Conservation (phyloP, 2,113 vertebrate species). For the Montifringilla adamsi region DNA sequence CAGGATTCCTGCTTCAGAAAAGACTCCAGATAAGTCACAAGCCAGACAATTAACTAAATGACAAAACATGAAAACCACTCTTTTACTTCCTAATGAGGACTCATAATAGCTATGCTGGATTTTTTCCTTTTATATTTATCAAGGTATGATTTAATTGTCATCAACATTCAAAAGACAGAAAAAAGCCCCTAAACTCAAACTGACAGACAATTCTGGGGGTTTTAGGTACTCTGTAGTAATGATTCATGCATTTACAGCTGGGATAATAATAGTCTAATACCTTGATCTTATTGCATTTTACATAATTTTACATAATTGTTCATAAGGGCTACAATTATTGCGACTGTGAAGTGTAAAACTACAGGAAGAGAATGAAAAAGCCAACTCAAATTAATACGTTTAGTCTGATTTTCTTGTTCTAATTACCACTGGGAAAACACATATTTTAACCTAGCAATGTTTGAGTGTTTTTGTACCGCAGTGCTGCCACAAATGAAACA, state of each 20-base stretch:
- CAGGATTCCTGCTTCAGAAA: not conserved
- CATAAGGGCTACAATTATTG: slow-evolving; percentile 57
- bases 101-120: slow-evolving; percentile 29
- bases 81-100: slow-evolving; percentile 61
- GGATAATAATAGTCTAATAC: slow-evolving; percentile 39
- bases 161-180: slow-evolving; percentile 22
- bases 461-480: not conserved
- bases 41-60: slow-evolving; percentile 53
- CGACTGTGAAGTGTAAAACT: slow-evolving; percentile 42
- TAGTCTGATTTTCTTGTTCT: slow-evolving; percentile 49
- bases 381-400: slow-evolving; percentile 13
- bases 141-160: slow-evolving; percentile 68
- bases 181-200: slow-evolving; percentile 22
- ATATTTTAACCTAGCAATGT: slow-evolving; percentile 29
- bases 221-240: slow-evolving; percentile 9
- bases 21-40: not conserved
- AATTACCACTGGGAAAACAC: slow-evolving; percentile 54
- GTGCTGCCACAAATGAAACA: not conserved
- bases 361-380: slow-evolving; percentile 39
- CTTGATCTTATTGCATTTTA: slow-evolving; percentile 51
- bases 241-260: slow-evolving; percentile 13
- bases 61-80: slow-evolving; percentile 52
- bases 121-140: slow-evolving; percentile 50
- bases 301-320: slow-evolving; percentile 60
- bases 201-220: not conserved